These are phyloP conservation scores for Corythoichthys haematopterus DNA, from an alignment of 2,113 vertebrate species.

Conservation along the genomic window DNA sequence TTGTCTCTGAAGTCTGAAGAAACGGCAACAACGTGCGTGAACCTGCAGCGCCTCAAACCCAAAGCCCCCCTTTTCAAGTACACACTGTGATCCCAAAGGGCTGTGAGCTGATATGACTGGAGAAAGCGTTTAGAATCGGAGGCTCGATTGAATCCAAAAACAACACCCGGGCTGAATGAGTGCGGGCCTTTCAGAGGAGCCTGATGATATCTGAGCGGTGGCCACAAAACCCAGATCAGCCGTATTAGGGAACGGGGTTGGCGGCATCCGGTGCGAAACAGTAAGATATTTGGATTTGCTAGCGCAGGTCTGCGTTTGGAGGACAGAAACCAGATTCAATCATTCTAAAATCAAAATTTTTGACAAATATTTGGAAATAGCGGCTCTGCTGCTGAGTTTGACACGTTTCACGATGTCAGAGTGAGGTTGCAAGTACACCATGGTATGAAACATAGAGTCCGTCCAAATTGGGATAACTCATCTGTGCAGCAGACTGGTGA, in stretches of 20 bases:
- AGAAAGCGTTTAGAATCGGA: slow-evolving; percentile 32
- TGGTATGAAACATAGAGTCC: slow-evolving; percentile 29
- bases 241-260: slow-evolving; percentile 27
- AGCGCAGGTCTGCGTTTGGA: slow-evolving; percentile 18
- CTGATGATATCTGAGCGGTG: slow-evolving; percentile 51
- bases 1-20: slow-evolving; percentile 58
- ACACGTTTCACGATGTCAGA: slow-evolving; percentile 11
- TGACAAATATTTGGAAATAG: slow-evolving; percentile 47
- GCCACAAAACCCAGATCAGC: slow-evolving; percentile 49
- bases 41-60: slow-evolving; percentile 48
- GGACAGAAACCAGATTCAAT: slow-evolving; percentile 27
- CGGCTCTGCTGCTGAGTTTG: slow-evolving; percentile 32
- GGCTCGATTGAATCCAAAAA: slow-evolving; percentile 34
- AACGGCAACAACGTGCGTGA: slow-evolving; percentile 54
- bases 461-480: slow-evolving; percentile 25
- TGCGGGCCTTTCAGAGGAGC: slow-evolving; percentile 29
- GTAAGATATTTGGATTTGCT: slow-evolving; percentile 29
- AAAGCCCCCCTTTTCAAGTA: slow-evolving; percentile 28
- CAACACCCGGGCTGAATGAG: slow-evolving; percentile 42
- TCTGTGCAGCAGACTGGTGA: slow-evolving; percentile 29
- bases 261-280: slow-evolving; percentile 30
- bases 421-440: slow-evolving; percentile 16
- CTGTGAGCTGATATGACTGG: slow-evolving; percentile 31
- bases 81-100: slow-evolving; percentile 25
- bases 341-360: slow-evolving; percentile 16